These are phyloP conservation scores for Calameuta pallipes DNA, from an alignment of 2,888 invertebrate genomes.

Conservation along the genomic window DNA sequence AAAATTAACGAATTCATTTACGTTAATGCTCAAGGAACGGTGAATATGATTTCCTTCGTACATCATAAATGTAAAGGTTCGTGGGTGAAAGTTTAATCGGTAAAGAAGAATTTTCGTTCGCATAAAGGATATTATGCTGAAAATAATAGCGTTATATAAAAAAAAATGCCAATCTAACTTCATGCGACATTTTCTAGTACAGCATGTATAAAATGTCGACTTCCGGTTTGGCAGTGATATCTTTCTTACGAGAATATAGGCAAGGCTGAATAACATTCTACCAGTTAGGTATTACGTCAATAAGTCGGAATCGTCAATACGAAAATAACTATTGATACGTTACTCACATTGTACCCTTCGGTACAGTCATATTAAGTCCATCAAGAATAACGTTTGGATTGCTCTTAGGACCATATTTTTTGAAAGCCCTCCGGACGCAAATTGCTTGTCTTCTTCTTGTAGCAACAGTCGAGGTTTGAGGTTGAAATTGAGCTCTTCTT, in stretches of 20 bases:
- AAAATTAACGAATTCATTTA: not conserved
- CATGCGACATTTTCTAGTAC: not conserved
- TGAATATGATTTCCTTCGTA: not conserved
- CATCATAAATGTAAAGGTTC: not conserved
- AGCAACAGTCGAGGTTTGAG: conserved; percentile 78
- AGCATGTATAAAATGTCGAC: not conserved
- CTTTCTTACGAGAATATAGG: not conserved
- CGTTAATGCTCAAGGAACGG: not conserved
- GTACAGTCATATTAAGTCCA: conserved; percentile 91
- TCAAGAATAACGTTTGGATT: conserved; percentile 86
- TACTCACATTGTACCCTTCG: conserved; percentile 88
- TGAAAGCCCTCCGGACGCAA: conserved; percentile 84
- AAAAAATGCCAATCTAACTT: not conserved
- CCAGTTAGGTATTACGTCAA: not conserved
- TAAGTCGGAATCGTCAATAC: not conserved
- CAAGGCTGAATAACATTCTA: not conserved
- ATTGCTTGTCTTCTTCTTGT: conserved; percentile 84
- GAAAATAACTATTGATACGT: not conserved
- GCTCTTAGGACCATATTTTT: conserved; percentile 84
- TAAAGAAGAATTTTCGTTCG: not conserved
- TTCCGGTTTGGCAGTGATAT: not conserved
- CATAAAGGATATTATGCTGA: not conserved
- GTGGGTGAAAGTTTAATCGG: not conserved
- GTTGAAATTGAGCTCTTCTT: conserved; percentile 69
- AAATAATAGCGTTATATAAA: not conserved